A percentile compares a stretch with the other conserved stretches of the same genome.
These are phyloP conservation scores for Stratiolaelaps scimitus DNA, from an alignment of 1,140 invertebrate genomes.

Conservation along the genomic window DNA sequence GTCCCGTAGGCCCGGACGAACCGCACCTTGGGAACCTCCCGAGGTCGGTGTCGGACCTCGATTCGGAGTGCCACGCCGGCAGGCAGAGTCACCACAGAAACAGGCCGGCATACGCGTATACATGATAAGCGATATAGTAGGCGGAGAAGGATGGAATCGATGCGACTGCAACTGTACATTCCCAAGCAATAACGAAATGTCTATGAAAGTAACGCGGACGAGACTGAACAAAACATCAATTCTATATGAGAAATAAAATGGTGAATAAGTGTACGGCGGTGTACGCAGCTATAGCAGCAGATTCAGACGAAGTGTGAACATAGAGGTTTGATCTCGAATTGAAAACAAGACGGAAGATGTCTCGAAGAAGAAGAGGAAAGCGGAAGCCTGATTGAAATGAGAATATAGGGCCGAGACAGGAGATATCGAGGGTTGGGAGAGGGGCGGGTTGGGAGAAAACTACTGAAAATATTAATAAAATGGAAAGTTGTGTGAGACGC, in stretches of 20 bases:
- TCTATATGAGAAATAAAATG: too few species aligned
- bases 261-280: too few species aligned
- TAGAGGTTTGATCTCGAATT: neutral
- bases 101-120: too few species aligned
- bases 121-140: too few species aligned
- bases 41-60: too few species aligned
- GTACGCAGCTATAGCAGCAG: too few species aligned
- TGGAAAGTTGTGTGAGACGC: constrained; percentile 21
- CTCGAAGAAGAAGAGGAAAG: neutral
- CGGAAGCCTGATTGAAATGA: neutral
- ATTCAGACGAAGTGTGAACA: neutral
- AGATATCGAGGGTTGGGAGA: neutral
- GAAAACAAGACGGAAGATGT: neutral
- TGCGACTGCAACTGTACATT: constrained; percentile 28
- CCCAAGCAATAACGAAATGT: constrained; percentile 7
- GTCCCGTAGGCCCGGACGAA: too few species aligned
- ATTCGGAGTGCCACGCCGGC: too few species aligned
- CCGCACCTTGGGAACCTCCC: too few species aligned
- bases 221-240: neutral
- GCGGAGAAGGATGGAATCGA: neutral
- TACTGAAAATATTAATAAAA: neutral
- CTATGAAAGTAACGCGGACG: neutral
- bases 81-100: too few species aligned
- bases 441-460: too few species aligned
- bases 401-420: neutral